Percentiles rank a stretch among this genome's conserved stretches.
These are phyloP conservation scores for Rugalucina vietnamica DNA, from an alignment of 2,888 invertebrate genomes.

Conservation along the genomic window DNA sequence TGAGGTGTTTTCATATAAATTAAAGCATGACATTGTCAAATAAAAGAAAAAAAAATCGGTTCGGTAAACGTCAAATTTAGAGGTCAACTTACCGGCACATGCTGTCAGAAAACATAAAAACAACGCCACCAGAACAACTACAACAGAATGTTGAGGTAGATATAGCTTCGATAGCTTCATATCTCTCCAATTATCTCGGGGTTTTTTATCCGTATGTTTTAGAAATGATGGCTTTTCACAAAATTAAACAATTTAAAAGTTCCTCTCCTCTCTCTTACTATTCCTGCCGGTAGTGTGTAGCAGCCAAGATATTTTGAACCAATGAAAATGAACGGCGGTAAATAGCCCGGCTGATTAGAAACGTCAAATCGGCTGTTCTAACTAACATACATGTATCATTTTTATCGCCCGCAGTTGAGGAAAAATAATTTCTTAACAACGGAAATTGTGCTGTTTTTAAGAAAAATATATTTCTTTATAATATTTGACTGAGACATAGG, in stretches of 20 bases:
- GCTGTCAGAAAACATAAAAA: background rate
- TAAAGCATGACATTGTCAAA: too few relatives aligned
- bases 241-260: background rate
- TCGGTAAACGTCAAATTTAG: too few relatives aligned
- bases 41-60: too few relatives aligned
- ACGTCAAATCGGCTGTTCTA: slow-evolving; percentile 40
- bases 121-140: background rate
- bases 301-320: slow-evolving; percentile 29
- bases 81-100: slow-evolving; percentile 13
- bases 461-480: too few relatives aligned
- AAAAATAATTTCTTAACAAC: too few relatives aligned
- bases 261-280: background rate
- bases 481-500: too few relatives aligned
- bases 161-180: background rate
- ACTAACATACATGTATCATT: too few relatives aligned
- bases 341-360: slow-evolving; percentile 46
- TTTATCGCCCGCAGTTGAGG: too few relatives aligned
- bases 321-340: slow-evolving; percentile 49
- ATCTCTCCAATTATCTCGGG: background rate
- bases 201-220: background rate
- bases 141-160: background rate
- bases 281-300: slow-evolving; percentile 11
- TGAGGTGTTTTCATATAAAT: too few relatives aligned
- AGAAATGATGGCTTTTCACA: background rate
- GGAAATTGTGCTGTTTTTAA: too few relatives aligned